Percentiles rank a stretch among this genome's conserved stretches.
Evolutionary conservation across 2,888 invertebrate genomes (phyloP).

Genomic region (Diloba caeruleocephala): DNA sequence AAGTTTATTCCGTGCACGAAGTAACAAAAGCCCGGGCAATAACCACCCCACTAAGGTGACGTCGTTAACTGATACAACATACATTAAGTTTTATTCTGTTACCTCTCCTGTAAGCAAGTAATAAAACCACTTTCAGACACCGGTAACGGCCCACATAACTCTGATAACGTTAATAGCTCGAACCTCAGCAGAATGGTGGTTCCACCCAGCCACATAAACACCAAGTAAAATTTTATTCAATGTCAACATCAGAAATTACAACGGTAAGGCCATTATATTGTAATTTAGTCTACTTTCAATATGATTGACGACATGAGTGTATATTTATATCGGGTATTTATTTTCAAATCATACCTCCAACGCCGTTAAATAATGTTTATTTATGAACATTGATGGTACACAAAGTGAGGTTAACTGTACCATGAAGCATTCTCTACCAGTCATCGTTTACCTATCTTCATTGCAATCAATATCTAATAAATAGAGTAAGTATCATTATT

Average conservation of each 20-base stretch:
- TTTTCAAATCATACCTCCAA: slow-evolving; percentile 1
- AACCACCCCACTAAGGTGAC: not conserved
- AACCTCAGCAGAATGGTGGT: slow-evolving; percentile 29
- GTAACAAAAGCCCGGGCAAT: slow-evolving; percentile 9
- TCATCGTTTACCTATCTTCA: no score
- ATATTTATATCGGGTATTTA: not conserved
- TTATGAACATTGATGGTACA: not conserved
- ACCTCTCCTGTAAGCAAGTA: slow-evolving; percentile 26
- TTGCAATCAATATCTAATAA: no score
- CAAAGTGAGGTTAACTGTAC: no score
- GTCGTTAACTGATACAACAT: slow-evolving; percentile 11
- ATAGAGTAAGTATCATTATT: no score
- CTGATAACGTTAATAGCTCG: slow-evolving; percentile 48
- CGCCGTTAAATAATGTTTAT: no score
- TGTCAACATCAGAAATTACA: not conserved
- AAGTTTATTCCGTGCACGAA: not conserved
- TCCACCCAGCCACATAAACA: slow-evolving; percentile 9
- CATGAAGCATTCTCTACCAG: no score
- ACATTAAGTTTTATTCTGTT: slow-evolving; percentile 8
- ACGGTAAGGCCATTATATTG: not conserved
- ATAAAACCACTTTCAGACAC: slow-evolving; percentile 45
- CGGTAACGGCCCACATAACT: slow-evolving; percentile 43
- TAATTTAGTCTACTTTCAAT: not conserved
- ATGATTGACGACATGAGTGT: not conserved
- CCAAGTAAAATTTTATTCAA: slow-evolving; percentile 27